These are phyloP conservation scores for Colletes gigas DNA, from an alignment of 1,140 invertebrate genomes.

Conservation along the genomic window DNA sequence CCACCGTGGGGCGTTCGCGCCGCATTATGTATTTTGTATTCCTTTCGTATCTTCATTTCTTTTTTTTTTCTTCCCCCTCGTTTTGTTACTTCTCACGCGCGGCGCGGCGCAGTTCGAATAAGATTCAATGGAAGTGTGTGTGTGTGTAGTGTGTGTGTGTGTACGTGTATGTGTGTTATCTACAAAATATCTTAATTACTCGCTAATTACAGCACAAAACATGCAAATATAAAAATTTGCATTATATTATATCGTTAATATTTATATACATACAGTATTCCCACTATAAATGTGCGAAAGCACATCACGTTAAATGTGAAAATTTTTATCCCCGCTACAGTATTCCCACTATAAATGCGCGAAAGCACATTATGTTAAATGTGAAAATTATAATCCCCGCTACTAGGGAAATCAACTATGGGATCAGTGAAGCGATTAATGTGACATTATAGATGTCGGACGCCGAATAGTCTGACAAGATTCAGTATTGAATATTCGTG, in stretches of 20 bases:
- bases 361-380: too few relatives aligned
- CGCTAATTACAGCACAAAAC: conserved; percentile 81
- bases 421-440: too few relatives aligned
- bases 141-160: conserved; percentile 16
- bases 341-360: too few relatives aligned
- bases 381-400: too few relatives aligned
- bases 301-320: too few relatives aligned
- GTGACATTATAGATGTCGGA: too few relatives aligned
- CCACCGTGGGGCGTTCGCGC: conserved; percentile 27
- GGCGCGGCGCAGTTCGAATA: conserved; percentile 69
- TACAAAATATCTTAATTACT: conserved; percentile 81
- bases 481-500: too few relatives aligned
- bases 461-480: too few relatives aligned
- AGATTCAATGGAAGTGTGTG: conserved; percentile 76
- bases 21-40: conserved; percentile 13
- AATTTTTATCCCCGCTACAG: too few relatives aligned
- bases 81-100: conserved; percentile 36
- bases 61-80: conserved; percentile 12
- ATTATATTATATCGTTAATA: conserved; percentile 78
- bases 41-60: background rate
- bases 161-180: conserved; percentile 62
- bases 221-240: conserved; percentile 81
- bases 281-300: too few relatives aligned
- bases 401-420: too few relatives aligned
- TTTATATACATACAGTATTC: conserved; percentile 69